phyloP scores from a whole-genome alignment of 2,888 invertebrate genomes.

The Plebejus anna region DNA sequence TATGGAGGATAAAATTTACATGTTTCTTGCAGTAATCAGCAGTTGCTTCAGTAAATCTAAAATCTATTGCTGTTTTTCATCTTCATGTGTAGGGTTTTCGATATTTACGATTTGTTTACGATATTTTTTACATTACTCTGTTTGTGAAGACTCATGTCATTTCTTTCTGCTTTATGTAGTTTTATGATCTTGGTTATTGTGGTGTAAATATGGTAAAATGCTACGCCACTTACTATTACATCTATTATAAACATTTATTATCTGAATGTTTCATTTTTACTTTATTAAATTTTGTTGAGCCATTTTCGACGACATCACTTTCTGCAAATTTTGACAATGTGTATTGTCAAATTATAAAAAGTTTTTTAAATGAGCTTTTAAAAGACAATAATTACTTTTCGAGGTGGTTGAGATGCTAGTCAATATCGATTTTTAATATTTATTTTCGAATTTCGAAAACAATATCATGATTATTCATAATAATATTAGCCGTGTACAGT shows the following conservation, averaged over 20 bases:
- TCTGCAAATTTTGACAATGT: background rate
- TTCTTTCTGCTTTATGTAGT: background rate
- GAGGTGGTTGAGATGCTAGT: background rate
- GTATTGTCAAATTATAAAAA: background rate
- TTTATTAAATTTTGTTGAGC: background rate
- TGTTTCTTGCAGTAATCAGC: too few species aligned
- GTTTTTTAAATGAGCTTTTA: background rate
- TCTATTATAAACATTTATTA: conserved; percentile 14
- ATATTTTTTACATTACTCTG: background rate
- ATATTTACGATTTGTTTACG: background rate
- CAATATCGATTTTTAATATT: too few species aligned
- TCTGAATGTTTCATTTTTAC: background rate
- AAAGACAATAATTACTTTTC: background rate
- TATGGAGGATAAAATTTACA: too few species aligned
- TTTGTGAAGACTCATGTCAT: background rate
- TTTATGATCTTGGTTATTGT: background rate
- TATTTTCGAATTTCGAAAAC: too few species aligned
- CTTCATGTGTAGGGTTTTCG: background rate
- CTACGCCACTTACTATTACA: background rate
- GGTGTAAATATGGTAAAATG: conserved; percentile 7
- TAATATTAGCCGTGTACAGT: too few species aligned
- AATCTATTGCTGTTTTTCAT: too few species aligned
- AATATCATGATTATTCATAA: too few species aligned
- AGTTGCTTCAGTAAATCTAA: too few species aligned
- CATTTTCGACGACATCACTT: background rate